Percentiles rank a stretch among this genome's conserved stretches.
These are phyloP conservation scores for Urocitellus parryii DNA, from an alignment of 2,113 vertebrate genomes.

Conservation along the genomic window DNA sequence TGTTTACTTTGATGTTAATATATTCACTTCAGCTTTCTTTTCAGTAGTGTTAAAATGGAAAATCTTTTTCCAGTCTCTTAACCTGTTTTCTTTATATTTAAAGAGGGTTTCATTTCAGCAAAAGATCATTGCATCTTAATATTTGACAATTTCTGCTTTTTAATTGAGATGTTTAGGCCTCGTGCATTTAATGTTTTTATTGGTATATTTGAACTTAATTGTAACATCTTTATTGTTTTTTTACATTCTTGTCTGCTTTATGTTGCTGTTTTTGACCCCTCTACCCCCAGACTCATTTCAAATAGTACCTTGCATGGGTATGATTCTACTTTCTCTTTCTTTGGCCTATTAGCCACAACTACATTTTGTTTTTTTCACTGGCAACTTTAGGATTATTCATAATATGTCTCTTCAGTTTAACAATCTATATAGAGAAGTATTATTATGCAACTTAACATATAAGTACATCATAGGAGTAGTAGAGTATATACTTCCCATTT, in stretches of 20 bases:
- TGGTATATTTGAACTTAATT: neutral
- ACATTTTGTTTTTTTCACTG: neutral
- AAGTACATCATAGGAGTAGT: neutral
- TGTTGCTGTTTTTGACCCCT: no score
- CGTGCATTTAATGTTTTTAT: neutral
- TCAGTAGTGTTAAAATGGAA: neutral
- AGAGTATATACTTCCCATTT: neutral
- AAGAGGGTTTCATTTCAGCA: neutral
- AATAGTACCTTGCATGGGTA: neutral
- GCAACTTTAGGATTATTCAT: neutral
- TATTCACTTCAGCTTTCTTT: neutral
- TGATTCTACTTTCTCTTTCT: conserved; percentile 8
- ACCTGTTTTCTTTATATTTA: neutral
- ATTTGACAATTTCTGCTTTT: neutral
- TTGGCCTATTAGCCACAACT: neutral
- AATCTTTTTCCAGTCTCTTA: conserved; percentile 7
- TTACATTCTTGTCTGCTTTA: no score
- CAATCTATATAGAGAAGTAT: neutral
- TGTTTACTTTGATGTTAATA: neutral
- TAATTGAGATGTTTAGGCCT: neutral
- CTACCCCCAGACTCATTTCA: neutral
- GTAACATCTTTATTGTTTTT: no score
- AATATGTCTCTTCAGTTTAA: neutral
- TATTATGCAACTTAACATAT: neutral
- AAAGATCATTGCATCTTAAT: neutral